Conservation (phyloP, 2,888 invertebrate species). For the Dascillus cervinus region DNA sequence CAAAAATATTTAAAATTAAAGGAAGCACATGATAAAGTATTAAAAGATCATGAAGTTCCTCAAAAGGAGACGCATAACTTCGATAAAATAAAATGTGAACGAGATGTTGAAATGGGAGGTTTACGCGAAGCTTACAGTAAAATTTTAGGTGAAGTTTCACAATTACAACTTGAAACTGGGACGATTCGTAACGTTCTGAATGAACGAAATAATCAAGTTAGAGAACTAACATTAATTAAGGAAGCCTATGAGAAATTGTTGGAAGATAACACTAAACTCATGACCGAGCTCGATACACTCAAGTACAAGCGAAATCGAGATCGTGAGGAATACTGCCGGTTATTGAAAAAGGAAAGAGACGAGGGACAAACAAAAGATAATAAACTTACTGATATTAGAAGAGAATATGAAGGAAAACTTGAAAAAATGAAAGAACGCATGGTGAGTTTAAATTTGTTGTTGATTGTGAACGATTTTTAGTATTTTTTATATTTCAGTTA, state of each 20-base stretch:
- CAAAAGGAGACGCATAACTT: conserved; percentile 12
- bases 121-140: conserved; percentile 32
- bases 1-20: conserved; percentile 25
- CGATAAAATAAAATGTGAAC: conserved; percentile 12
- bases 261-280: conserved; percentile 37
- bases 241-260: conserved; percentile 38
- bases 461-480: no score
- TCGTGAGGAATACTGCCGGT: conserved; percentile 34
- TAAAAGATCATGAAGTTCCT: conserved; percentile 12
- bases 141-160: conserved; percentile 31
- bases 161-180: conserved; percentile 31
- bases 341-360: conserved; percentile 31
- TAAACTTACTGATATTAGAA: conserved; percentile 49
- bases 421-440: conserved; percentile 74
- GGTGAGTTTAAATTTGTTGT: conserved; percentile 56
- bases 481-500: conserved; percentile 45
- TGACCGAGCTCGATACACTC: conserved; percentile 36
- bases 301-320: conserved; percentile 36
- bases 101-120: conserved; percentile 20
- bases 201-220: conserved; percentile 26
- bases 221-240: conserved; percentile 26
- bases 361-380: conserved; percentile 34
- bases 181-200: conserved; percentile 27
- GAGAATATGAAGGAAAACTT: conserved; percentile 66
- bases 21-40: conserved; percentile 23